phyloP scores from a whole-genome alignment of 2,113 vertebrate species.

The Solea senegalensis region DNA sequence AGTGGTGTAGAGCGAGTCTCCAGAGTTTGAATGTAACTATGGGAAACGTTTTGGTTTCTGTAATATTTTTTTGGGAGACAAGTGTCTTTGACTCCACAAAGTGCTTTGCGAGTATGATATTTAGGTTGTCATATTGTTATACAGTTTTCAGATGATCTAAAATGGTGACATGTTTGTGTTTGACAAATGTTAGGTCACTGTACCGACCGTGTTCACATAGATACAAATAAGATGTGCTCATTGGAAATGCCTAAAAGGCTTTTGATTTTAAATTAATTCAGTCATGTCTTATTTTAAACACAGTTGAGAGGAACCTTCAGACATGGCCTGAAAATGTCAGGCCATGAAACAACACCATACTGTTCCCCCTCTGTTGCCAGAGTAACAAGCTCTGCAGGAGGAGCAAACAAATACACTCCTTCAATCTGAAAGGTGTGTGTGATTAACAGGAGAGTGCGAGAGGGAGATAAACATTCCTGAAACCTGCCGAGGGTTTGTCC shows the following conservation, averaged over 20 bases:
- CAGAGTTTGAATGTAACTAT: background rate
- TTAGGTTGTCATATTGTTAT: background rate
- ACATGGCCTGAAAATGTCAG: conserved; percentile 70
- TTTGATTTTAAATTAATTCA: conserved; percentile 40
- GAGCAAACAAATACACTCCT: conserved; percentile 64
- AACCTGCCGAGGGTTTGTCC: conserved; percentile 5
- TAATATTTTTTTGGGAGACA: background rate
- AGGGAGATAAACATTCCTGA: background rate
- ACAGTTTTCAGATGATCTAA: background rate
- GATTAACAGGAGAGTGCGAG: background rate
- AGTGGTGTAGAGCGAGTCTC: background rate
- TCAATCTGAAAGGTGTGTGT: conserved; percentile 55
- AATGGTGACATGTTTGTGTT: conserved; percentile 11
- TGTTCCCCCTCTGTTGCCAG: conserved; percentile 67
- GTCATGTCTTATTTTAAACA: conserved; percentile 21
- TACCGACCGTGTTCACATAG: background rate
- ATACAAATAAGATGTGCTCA: background rate
- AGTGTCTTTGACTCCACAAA: background rate
- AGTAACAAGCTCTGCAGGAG: conserved; percentile 67
- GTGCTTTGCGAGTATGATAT: background rate
- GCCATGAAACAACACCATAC: conserved; percentile 59
- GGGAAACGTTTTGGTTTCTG: background rate
- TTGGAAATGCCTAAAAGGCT: conserved; percentile 22
- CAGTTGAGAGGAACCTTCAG: conserved; percentile 57
- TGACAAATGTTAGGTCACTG: background rate